Base-by-base conservation (phyloP, 2,113 vertebrate species). In the Xiphophorus couchianus region DNA sequence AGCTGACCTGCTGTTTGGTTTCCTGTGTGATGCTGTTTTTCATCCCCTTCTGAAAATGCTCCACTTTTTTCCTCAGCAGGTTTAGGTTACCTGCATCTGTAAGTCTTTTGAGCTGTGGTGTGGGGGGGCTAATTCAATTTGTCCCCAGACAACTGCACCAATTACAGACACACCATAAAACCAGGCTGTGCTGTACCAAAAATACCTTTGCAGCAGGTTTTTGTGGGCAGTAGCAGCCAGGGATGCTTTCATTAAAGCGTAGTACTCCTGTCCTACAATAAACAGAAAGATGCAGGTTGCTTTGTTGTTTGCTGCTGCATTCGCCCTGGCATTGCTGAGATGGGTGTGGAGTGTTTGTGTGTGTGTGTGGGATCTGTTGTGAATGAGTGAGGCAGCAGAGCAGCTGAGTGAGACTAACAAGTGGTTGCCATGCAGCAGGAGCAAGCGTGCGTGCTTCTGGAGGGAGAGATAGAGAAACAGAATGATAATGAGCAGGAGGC, bases 401-500 rank as follows among this genome's bases (percentile, higher is more conserved):
- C 81, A 90, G 85, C 88, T 88, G 88, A 87, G 87, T 87, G 86
- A 88, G 87, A 92, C 90, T 94, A 93, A 93, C 93, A 93, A 93
- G 91, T 94, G 92, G 93, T 93, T 93, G 90, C 89, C 86, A 93
- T 90, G 90, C 89, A 91, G 90, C 89, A 90, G 87, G 74, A 90
- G 89, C 82, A 77, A 87, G 92, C 77, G 86, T 80, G 89, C 87
- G 63, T 84, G 87, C 88, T 85, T 82, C 90, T 85, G 77, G 85
- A 90, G 83, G 77, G 80, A 82, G 88, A 89, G 88, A 90, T 76
- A 85, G 90, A 92, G 90, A 92, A 90, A 89, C 78, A 84, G 92
- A 93, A 93, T 94, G 89, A 93, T 90, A 93, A 94, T 93, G 92
- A 93, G 92, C 81, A 84, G 78, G 84, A 87, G 89, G 91, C 85